A percentile compares a stretch with the other conserved stretches of the same genome.
These are phyloP conservation scores for Ornithoptera alexandrae DNA, from an alignment of 2,888 invertebrate genomes.

Conservation along the genomic window DNA sequence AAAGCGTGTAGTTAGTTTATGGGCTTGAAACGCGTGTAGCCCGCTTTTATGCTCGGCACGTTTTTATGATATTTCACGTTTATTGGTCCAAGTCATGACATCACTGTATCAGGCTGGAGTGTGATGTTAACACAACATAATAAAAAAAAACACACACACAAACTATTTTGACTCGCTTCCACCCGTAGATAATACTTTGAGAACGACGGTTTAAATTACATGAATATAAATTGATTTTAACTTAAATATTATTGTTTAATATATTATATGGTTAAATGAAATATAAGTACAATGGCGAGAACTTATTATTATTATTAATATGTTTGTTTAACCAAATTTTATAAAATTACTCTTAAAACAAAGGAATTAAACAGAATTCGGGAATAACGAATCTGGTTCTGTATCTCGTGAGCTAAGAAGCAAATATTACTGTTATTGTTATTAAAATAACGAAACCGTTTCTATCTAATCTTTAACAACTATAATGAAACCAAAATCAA, in stretches of 20 bases:
- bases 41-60: conserved; percentile 44
- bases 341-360: too few species aligned
- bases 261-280: too few species aligned
- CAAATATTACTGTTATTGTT: too few species aligned
- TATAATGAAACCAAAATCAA: too few species aligned
- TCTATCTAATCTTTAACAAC: too few species aligned
- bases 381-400: too few species aligned
- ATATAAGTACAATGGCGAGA: too few species aligned
- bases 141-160: conserved; percentile 46
- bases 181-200: conserved; percentile 37
- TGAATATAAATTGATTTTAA: conserved; percentile 24
- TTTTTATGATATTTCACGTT: conserved; percentile 67
- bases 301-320: too few species aligned
- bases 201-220: conserved; percentile 25
- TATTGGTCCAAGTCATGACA: conserved; percentile 76
- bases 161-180: conserved; percentile 59
- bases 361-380: too few species aligned
- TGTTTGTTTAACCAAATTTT: too few species aligned
- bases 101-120: conserved; percentile 69
- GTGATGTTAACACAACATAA: conserved; percentile 60
- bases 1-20: conserved; percentile 32
- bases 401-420: too few species aligned
- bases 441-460: too few species aligned
- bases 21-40: conserved; percentile 63
- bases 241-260: background rate